These are phyloP conservation scores for Apodemus agrarius DNA, from an alignment of 2,797 vertebrate genomes.

Conservation along the genomic window DNA sequence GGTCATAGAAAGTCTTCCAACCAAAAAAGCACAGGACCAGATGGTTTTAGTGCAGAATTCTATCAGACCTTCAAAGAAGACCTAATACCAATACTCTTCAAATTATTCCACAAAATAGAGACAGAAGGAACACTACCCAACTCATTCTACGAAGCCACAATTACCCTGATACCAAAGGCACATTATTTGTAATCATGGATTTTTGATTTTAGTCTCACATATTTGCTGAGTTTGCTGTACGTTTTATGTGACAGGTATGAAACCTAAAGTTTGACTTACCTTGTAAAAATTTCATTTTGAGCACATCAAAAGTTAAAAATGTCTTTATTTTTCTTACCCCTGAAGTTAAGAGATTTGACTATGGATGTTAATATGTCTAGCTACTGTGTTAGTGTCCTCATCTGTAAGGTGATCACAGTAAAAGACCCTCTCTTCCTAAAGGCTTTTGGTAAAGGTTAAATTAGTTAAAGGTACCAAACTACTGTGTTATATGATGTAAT, in stretches of 20 bases:
- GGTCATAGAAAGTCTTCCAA: too few relatives aligned
- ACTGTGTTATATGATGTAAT: neutral
- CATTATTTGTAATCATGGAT: neutral
- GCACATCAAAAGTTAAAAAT: conserved; percentile 33
- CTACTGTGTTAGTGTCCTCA: conserved; percentile 1
- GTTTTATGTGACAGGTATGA: conserved; percentile 28
- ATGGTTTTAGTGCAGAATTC: too few relatives aligned
- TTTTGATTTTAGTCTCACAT: conserved; percentile 30
- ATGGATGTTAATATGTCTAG: neutral
- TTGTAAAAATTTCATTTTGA: conserved; percentile 11
- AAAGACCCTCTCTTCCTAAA: neutral
- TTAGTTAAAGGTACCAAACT: conserved; percentile 13
- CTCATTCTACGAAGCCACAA: too few relatives aligned
- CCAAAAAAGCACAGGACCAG: too few relatives aligned
- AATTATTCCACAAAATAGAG: too few relatives aligned
- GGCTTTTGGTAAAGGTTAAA: conserved; percentile 43
- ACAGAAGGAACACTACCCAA: too few relatives aligned
- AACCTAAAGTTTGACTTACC: neutral
- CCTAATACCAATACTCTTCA: too few relatives aligned
- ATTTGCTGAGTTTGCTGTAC: conserved; percentile 38
- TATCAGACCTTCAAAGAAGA: too few relatives aligned
- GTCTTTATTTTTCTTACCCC: neutral
- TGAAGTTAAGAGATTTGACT: neutral
- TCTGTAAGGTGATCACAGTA: conserved; percentile 27
- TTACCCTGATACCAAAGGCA: too few relatives aligned